Conservation (phyloP, 30 jellyfish, hydroid and myxozoan genomes). For the Calvadosia cruxmelitensis region DNA sequence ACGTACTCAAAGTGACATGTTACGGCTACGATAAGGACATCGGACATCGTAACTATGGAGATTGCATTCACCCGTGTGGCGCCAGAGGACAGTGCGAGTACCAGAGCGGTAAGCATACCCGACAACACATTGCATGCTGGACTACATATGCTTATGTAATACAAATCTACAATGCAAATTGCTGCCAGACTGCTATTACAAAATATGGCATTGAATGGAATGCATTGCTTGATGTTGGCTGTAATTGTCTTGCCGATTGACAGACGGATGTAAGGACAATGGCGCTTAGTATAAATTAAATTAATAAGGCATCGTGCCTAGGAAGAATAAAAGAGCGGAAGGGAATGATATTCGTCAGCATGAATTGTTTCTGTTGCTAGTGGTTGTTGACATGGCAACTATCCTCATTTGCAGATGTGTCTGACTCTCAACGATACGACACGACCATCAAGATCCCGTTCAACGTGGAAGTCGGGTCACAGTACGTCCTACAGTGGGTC, state of each 20-base stretch:
- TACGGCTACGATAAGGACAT: constrained; percentile 32
- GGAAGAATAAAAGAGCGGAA: neutral
- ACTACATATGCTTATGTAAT: too few relatives aligned
- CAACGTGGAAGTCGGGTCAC: constrained; percentile 25
- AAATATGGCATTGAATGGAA: too few relatives aligned
- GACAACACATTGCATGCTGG: too few relatives aligned
- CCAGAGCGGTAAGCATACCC: too few relatives aligned
- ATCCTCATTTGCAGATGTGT: neutral
- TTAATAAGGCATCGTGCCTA: too few relatives aligned
- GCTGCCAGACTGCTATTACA: too few relatives aligned
- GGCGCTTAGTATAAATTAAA: too few relatives aligned
- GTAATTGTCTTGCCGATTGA: too few relatives aligned
- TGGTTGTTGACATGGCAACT: neutral
- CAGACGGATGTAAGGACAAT: too few relatives aligned
- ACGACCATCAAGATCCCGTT: constrained; percentile 29
- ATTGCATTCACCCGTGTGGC: constrained; percentile 44
- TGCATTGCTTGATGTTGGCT: too few relatives aligned
- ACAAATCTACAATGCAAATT: too few relatives aligned
- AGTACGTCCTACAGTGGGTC: constrained; percentile 13
- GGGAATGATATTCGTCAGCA: neutral
- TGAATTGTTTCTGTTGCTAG: neutral
- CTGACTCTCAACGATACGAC: constrained; percentile 26
- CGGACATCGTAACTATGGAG: constrained; percentile 25
- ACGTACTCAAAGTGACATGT: constrained; percentile 41
- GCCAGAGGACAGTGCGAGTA: constrained; percentile 53